These are phyloP conservation scores for Sebastes matsubarae DNA, from an alignment of 2,797 vertebrate genomes.

Conservation along the genomic window DNA sequence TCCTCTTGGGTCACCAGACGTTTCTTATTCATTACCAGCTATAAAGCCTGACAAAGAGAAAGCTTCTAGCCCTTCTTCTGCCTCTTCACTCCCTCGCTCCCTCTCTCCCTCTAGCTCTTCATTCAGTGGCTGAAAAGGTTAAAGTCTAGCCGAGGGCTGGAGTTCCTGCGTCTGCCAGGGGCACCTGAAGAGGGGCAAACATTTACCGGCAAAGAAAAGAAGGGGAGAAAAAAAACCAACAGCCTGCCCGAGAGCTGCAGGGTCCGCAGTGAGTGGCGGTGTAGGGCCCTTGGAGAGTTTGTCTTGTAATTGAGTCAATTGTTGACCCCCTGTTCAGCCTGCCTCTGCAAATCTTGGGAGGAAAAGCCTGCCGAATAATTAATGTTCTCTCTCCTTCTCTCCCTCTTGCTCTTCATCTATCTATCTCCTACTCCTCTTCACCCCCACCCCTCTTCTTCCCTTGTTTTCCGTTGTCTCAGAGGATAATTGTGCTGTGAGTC, in stretches of 20 bases:
- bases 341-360: conserved; percentile 69
- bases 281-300: conserved; percentile 79
- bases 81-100: conserved; percentile 65
- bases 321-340: conserved; percentile 81
- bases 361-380: conserved; percentile 79
- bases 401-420: conserved; percentile 52
- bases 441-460: conserved; percentile 21
- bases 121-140: conserved; percentile 79
- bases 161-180: conserved; percentile 73
- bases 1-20: conserved; percentile 69
- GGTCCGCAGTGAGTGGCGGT: conserved; percentile 66
- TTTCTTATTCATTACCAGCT: conserved; percentile 78
- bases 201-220: conserved; percentile 79
- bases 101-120: conserved; percentile 58
- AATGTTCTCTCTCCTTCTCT: conserved; percentile 65
- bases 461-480: conserved; percentile 68
- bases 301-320: conserved; percentile 86
- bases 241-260: conserved; percentile 66
- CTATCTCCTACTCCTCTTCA: conserved; percentile 67
- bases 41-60: conserved; percentile 76
- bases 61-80: conserved; percentile 71
- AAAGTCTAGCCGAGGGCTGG: conserved; percentile 72
- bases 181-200: conserved; percentile 86
- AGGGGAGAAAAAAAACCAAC: conserved; percentile 62
- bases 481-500: conserved; percentile 80